Conservation (phyloP, 2,797 vertebrate species). For the Furcifer pardalis region DNA sequence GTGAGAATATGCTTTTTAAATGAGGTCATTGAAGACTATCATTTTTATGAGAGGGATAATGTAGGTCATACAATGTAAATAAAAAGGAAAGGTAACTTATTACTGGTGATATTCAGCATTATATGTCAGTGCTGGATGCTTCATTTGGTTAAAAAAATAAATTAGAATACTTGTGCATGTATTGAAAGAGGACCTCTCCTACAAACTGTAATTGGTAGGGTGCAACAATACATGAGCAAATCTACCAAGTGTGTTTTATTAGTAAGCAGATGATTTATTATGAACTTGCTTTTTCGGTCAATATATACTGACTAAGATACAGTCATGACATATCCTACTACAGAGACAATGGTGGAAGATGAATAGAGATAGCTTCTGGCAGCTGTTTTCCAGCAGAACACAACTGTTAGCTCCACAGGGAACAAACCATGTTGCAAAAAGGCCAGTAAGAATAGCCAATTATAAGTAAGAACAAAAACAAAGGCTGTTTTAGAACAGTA, state of each 20-base stretch:
- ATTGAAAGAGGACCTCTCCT: not conserved
- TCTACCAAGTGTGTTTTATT: not conserved
- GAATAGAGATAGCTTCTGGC: not conserved
- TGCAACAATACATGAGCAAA: constrained; percentile 19
- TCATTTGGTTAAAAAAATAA: constrained; percentile 15
- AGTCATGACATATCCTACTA: constrained; percentile 16
- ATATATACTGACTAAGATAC: constrained; percentile 31
- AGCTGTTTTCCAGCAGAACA: constrained; percentile 5
- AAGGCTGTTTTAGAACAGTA: not conserved
- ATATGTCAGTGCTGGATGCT: not conserved
- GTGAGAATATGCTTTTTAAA: not conserved
- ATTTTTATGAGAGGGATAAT: not conserved
- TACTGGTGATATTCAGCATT: not conserved
- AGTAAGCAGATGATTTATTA: not conserved
- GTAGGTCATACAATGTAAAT: not conserved
- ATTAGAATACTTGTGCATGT: not conserved
- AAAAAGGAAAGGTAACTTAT: not conserved
- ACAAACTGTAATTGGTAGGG: not conserved
- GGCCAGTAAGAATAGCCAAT: not conserved
- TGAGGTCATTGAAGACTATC: not conserved
- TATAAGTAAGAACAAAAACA: not conserved
- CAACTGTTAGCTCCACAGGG: constrained; percentile 8
- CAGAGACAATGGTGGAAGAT: not conserved
- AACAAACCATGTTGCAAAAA: not conserved
- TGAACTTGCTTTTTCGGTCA: constrained; percentile 48